Percentiles rank a stretch among this genome's conserved stretches.
Conservation (phyloP, 2,888 invertebrate genomes). For the Plebejus anna region DNA sequence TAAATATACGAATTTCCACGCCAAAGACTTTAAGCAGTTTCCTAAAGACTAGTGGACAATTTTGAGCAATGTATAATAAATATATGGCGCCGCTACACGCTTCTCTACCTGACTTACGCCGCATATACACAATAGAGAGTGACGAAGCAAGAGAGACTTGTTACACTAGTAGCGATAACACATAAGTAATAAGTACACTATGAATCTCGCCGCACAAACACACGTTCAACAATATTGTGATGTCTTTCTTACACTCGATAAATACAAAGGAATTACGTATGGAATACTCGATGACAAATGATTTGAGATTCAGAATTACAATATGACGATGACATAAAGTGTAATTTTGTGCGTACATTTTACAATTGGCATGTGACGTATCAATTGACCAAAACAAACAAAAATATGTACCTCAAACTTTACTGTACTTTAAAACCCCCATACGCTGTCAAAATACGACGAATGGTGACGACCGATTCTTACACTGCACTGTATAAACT, state of each 20-base stretch:
- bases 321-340: not conserved
- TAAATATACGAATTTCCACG: not conserved
- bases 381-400: not conserved
- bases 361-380: not conserved
- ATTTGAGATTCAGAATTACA: slow-evolving; percentile 49
- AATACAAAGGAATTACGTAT: slow-evolving; percentile 46
- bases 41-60: slow-evolving; percentile 14
- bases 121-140: slow-evolving; percentile 71
- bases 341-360: not conserved
- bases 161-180: slow-evolving; percentile 42
- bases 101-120: slow-evolving; percentile 30
- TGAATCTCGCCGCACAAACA: slow-evolving; percentile 61
- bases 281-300: slow-evolving; percentile 37
- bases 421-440: not conserved
- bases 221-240: slow-evolving; percentile 52
- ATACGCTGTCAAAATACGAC: not conserved
- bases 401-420: slow-evolving; percentile 5
- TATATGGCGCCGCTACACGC: slow-evolving; percentile 6
- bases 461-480: not conserved
- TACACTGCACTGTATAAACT: not conserved
- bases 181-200: slow-evolving; percentile 34
- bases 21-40: slow-evolving; percentile 9
- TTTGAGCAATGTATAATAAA: slow-evolving; percentile 8
- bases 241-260: slow-evolving; percentile 68
- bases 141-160: slow-evolving; percentile 75